phyloP scores from a whole-genome alignment of 1,140 invertebrate genomes.

The Lepidotrigona ventralis region DNA sequence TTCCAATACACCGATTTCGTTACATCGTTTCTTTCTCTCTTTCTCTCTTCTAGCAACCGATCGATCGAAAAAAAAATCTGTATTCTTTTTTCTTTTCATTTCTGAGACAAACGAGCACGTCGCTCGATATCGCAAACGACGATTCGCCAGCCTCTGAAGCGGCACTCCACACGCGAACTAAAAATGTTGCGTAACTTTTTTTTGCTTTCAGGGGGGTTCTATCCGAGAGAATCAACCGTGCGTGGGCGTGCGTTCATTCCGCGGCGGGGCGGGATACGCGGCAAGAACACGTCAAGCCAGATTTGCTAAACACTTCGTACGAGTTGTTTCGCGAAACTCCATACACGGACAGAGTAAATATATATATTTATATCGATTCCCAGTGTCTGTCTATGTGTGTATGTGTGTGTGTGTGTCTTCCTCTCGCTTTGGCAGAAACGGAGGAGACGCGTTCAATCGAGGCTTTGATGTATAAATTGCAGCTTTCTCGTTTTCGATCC shows the following conservation, averaged over 20 bases:
- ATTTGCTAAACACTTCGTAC: slow-evolving; percentile 65
- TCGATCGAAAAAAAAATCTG: no score
- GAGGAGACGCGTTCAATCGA: slow-evolving; percentile 67
- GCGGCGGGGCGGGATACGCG: slow-evolving; percentile 32
- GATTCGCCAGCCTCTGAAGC: not conserved
- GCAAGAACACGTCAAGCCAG: slow-evolving; percentile 50
- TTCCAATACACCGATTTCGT: no score
- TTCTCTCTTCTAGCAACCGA: no score
- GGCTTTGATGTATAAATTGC: slow-evolving; percentile 71
- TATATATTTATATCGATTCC: slow-evolving; percentile 58
- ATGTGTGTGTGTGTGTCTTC: slow-evolving; percentile 56
- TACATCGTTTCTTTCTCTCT: no score
- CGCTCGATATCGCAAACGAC: not conserved
- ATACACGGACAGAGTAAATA: slow-evolving; percentile 47
- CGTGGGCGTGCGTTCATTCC: slow-evolving; percentile 54
- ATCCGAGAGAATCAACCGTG: slow-evolving; percentile 22
- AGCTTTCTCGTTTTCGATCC: slow-evolving; percentile 67
- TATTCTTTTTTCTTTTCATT: no score
- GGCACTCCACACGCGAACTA: not conserved
- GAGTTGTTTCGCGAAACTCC: slow-evolving; percentile 55
- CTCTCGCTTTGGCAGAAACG: slow-evolving; percentile 54
- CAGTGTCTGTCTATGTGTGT: slow-evolving; percentile 31
- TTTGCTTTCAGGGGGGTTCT: slow-evolving; percentile 30
- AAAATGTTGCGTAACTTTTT: not conserved
- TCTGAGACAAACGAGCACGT: no score